These are phyloP conservation scores for Siphlonurus alternatus DNA, from an alignment of 2,888 invertebrate species.

Conservation along the genomic window DNA sequence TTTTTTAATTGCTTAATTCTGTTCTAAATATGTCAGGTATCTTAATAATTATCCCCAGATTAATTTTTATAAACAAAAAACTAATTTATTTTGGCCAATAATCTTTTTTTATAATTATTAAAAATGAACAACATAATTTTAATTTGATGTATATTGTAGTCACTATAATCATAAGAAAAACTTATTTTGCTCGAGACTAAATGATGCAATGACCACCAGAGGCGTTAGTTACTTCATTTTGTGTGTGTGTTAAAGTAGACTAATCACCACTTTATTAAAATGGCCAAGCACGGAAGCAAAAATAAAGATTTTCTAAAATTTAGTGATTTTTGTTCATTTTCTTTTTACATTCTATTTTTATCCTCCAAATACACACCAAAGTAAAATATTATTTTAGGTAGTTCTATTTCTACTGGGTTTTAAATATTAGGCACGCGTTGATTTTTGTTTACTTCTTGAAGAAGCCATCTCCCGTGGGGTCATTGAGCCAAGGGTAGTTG, in stretches of 20 bases:
- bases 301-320: neutral
- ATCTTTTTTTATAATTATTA: no score
- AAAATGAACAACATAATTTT: no score
- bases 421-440: neutral
- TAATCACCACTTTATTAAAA: neutral
- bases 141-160: neutral
- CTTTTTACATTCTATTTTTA: neutral
- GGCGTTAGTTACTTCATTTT: neutral
- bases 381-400: neutral
- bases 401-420: neutral
- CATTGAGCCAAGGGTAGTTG: slow-evolving; percentile 89
- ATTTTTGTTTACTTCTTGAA: slow-evolving; percentile 38
- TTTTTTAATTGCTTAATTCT: no score
- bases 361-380: neutral
- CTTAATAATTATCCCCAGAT: neutral
- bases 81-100: neutral
- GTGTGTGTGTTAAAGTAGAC: no score
- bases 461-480: slow-evolving; percentile 79
- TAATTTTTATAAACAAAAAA: neutral
- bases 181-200: neutral
- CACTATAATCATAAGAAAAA: neutral
- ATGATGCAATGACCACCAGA: neutral
- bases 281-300: neutral
- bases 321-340: neutral
- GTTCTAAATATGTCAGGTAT: no score